These are phyloP conservation scores for Aphidius colemani DNA, from an alignment of 2,888 invertebrate species.

Conservation along the genomic window DNA sequence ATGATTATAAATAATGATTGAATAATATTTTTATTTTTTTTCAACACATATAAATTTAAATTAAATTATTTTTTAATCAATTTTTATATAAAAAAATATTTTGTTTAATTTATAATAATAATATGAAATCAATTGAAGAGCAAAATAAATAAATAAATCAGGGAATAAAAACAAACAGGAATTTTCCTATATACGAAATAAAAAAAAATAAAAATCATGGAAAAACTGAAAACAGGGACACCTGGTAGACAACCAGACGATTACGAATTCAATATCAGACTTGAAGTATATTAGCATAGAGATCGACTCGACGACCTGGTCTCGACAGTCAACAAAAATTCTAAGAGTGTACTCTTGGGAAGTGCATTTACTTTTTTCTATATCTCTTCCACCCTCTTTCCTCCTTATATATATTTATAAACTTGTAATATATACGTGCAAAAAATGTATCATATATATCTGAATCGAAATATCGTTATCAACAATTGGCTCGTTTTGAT, in stretches of 20 bases:
- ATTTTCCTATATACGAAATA: background rate
- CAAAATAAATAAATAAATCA: constrained; percentile 5
- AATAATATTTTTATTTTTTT: too few relatives aligned
- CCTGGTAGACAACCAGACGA: constrained; percentile 37
- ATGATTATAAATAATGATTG: too few relatives aligned
- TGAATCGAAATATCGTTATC: constrained; percentile 27
- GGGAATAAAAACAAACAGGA: background rate
- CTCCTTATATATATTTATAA: constrained; percentile 10
- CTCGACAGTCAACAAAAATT: constrained; percentile 18
- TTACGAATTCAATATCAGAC: constrained; percentile 46
- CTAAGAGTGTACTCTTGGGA: constrained; percentile 1
- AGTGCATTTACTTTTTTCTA: constrained; percentile 9
- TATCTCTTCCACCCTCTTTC: constrained; percentile 21
- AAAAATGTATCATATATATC: constrained; percentile 22
- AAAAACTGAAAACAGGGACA: constrained; percentile 29
- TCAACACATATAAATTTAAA: too few relatives aligned
- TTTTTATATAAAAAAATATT: background rate
- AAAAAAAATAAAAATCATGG: background rate
- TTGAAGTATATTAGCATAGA: constrained; percentile 45
- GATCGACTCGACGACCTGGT: constrained; percentile 39
- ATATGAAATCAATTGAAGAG: constrained; percentile 11
- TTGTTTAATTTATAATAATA: background rate
- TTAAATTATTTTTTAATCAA: too few relatives aligned
- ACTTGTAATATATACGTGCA: background rate
- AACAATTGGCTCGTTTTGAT: constrained; percentile 6